phyloP scores from a whole-genome alignment of 2,113 vertebrate species.

The Lasiurus borealis region DNA sequence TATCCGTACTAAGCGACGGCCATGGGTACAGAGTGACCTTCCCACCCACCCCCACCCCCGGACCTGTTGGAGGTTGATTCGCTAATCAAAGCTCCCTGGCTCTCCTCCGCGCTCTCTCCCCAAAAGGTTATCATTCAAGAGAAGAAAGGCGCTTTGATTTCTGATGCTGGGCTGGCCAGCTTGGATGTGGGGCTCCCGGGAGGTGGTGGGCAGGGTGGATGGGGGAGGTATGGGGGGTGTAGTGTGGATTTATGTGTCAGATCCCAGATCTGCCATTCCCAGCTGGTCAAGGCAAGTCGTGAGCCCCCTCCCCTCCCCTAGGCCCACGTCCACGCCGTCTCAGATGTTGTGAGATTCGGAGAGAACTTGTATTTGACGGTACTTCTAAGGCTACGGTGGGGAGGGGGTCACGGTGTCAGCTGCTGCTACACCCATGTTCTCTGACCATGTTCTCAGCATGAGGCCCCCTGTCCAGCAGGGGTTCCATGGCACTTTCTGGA shows the following conservation, averaged over 20 bases:
- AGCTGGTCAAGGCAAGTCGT: not conserved
- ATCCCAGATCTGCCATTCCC: not conserved
- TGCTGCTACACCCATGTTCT: not conserved
- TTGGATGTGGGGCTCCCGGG: not conserved
- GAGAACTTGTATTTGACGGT: accelerated
- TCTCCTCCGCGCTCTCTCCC: not conserved
- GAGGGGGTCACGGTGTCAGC: not conserved
- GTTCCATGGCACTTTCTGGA: not conserved
- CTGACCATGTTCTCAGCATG: not conserved
- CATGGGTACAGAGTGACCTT: not conserved
- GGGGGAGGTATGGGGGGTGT: accelerated
- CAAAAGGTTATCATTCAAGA: constrained; percentile 55
- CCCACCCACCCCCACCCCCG: not conserved
- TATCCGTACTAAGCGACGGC: constrained; percentile 56
- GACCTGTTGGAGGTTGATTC: constrained; percentile 55
- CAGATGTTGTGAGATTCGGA: not conserved
- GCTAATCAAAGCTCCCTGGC: constrained; percentile 76
- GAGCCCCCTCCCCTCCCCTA: not conserved
- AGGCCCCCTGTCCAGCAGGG: not conserved
- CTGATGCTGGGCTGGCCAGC: not conserved
- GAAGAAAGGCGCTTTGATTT: constrained; percentile 21
- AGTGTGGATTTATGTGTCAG: not conserved
- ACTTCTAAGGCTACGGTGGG: not conserved
- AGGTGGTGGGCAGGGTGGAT: no score
- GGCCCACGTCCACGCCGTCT: not conserved